Conservation (phyloP, 2,888 invertebrate genomes). For the Cephus spinipes region DNA sequence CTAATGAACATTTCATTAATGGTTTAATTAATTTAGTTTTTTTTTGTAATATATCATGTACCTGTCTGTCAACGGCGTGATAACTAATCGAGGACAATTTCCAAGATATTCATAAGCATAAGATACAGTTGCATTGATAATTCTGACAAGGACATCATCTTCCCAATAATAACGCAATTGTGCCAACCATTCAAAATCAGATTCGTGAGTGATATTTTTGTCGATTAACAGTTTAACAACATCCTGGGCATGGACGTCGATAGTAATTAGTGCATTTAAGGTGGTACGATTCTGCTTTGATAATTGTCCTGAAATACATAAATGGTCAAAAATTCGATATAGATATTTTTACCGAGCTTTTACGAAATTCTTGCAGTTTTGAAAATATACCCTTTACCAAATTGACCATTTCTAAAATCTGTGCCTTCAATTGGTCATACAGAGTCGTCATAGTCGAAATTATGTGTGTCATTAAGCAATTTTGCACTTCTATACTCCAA, state of each 20-base stretch:
- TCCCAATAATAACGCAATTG: conserved; percentile 86
- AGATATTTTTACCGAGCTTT: conserved; percentile 2
- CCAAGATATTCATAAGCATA: conserved; percentile 90
- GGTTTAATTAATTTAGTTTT: background rate
- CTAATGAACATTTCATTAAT: conserved; percentile 29
- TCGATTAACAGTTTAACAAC: conserved; percentile 77
- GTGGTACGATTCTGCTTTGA: conserved; percentile 80
- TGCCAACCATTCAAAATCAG: conserved; percentile 87
- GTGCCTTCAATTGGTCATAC: conserved; percentile 70
- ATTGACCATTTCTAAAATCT: conserved; percentile 80
- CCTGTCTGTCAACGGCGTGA: conserved; percentile 81
- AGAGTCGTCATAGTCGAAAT: conserved; percentile 71
- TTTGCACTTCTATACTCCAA: conserved; percentile 85
- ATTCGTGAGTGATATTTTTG: conserved; percentile 75
- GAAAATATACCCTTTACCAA: conserved; percentile 70
- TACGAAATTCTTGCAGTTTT: background rate
- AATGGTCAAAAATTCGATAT: background rate
- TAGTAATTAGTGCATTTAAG: conserved; percentile 84
- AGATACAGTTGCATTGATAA: conserved; percentile 82
- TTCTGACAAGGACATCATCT: conserved; percentile 76
- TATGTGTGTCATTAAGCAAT: conserved; percentile 73
- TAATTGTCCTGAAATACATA: conserved; percentile 71
- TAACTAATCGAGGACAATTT: conserved; percentile 81
- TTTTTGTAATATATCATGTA: conserved; percentile 23
- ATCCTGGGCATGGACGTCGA: conserved; percentile 89